Base-by-base conservation (phyloP, 2,113 vertebrate species). In the Marmota flaviventris region DNA sequence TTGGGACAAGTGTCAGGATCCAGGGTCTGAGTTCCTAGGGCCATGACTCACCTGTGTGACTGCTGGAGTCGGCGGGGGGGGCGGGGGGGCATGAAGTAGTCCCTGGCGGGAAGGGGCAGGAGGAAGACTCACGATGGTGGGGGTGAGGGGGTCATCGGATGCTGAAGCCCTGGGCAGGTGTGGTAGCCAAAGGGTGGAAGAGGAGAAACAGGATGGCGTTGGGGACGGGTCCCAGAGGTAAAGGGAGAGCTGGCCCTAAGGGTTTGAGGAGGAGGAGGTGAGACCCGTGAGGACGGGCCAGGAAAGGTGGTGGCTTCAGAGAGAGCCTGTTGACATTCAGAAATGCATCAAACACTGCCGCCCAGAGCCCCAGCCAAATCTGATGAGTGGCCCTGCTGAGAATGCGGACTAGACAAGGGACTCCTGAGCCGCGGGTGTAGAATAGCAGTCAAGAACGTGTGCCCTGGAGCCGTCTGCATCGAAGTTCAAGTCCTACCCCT, bases 121-220 rank as follows among this genome's bases (percentile, higher is more conserved):
- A 37, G 12, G 4, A 12, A 3, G 42, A 8, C 11, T 0, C 1
- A 8, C 20, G 8, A 20, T 5, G 25, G 48, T 3, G 25, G 24
- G 12, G 8, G 67, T 16, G n/a, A 27, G 24, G 11, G 48, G 70
- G 61, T 48, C 81, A 39, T 42, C 11, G 0, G 67, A 65, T 27
- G 14, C 4, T 29, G n/a, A 83, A 45, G n/a, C 9, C 63, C 20
- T 82, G 69, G 61, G 34, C 4, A 3, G 11, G 6, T 81, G 53
- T 1, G 8, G 11, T 11, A 20, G 20, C 16, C n/a, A 12, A 39
- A 61, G 27, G 25, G 42, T 45, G 4, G 39, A 24, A 81, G 20
- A 16, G 37, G 58, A 81, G 39, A 93, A 34, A 34, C 7, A 75
- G 6, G 6, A 27, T 29, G 37, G 12, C 1, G 0, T 29, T 61